Conservation (phyloP, 2,888 invertebrate genomes). For the Eristalis pertinax region DNA sequence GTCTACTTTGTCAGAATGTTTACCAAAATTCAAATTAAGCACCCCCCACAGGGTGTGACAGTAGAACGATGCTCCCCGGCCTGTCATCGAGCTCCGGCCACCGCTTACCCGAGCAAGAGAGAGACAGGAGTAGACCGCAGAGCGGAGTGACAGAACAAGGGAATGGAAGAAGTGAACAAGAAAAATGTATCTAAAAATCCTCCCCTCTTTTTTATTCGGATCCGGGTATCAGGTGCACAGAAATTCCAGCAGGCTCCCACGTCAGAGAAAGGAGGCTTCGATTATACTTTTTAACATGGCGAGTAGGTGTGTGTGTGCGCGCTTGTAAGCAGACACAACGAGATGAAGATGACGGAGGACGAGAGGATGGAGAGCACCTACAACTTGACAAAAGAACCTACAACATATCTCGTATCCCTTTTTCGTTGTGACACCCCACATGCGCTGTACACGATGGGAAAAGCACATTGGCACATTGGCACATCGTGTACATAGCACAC, state of each 20-base stretch:
- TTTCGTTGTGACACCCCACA: constrained; percentile 9
- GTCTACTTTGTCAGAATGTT: not conserved
- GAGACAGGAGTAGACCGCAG: not conserved
- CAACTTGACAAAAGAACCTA: constrained; percentile 38
- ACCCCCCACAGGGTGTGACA: not conserved
- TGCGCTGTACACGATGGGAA: constrained; percentile 14
- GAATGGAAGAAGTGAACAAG: too few relatives aligned
- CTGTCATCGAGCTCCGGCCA: not conserved
- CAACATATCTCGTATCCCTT: constrained; percentile 3
- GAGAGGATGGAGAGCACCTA: constrained; percentile 39
- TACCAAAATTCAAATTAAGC: not conserved
- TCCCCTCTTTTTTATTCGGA: constrained; percentile 70
- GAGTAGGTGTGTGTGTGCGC: not conserved
- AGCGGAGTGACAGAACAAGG: not conserved
- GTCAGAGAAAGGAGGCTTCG: constrained; percentile 29
- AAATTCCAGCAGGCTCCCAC: constrained; percentile 34
- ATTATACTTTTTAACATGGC: constrained; percentile 5
- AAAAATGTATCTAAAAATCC: constrained; percentile 58
- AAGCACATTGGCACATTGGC: not conserved
- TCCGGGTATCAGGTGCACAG: constrained; percentile 65
- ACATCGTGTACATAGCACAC: not conserved
- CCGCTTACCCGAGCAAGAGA: not conserved
- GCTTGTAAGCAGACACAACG: not conserved
- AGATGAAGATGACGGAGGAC: not conserved
- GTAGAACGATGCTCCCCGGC: not conserved